Percentiles rank a stretch among this genome's conserved stretches.
Conservation (phyloP, 2,888 invertebrate genomes). For the Callyntrura guangdongensis region DNA sequence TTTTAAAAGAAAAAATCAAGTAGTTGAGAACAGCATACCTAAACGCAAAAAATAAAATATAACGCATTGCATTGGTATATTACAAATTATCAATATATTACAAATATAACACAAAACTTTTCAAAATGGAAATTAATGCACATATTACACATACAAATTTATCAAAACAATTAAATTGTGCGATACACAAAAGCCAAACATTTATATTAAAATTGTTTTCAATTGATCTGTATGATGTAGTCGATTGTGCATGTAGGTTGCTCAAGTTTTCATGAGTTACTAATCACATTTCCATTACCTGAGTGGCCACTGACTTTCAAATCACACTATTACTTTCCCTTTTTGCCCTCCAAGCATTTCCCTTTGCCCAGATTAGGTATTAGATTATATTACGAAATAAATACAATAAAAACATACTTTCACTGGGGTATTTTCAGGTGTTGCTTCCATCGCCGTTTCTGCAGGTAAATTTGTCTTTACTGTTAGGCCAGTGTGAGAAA, state of each 20-base stretch:
- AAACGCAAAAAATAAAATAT: slow-evolving; percentile 21
- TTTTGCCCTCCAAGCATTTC: neutral
- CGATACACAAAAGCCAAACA: too few species aligned
- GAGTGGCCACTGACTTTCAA: too few species aligned
- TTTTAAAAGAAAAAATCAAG: slow-evolving; percentile 54
- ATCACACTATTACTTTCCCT: too few species aligned
- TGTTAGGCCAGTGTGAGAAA: slow-evolving; percentile 40
- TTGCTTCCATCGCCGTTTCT: slow-evolving; percentile 95
- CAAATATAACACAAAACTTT: slow-evolving; percentile 9
- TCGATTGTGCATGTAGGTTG: too few species aligned
- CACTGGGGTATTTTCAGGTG: slow-evolving; percentile 93
- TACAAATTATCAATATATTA: slow-evolving; percentile 2
- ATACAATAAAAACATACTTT: slow-evolving; percentile 63
- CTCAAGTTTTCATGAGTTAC: too few species aligned
- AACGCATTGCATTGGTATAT: slow-evolving; percentile 5
- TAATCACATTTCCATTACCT: too few species aligned
- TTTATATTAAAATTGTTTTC: too few species aligned
- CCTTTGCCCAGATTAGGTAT: neutral
- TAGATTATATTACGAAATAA: neutral
- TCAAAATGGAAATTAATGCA: neutral
- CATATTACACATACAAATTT: neutral
- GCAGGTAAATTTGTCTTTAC: slow-evolving; percentile 89
- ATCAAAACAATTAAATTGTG: neutral
- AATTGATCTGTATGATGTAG: too few species aligned
- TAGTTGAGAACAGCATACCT: slow-evolving; percentile 31